Evolutionary conservation across 2,888 invertebrate genomes (phyloP).

Genomic region (Oxyscelio sp.): DNA sequence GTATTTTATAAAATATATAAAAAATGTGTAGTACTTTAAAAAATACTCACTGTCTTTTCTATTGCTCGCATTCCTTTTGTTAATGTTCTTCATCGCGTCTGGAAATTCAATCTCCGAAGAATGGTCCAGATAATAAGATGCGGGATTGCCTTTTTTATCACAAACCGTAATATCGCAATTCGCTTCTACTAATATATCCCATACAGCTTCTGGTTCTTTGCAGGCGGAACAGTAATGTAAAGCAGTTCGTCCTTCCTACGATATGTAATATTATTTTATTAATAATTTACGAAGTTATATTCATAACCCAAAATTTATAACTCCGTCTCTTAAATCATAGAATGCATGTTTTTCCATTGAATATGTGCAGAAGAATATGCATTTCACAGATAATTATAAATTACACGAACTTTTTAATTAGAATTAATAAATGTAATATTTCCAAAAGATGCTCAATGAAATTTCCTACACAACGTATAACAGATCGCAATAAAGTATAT

Average conservation of each 20-base stretch:
- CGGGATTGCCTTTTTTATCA: constrained; percentile 90
- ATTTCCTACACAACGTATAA: neutral
- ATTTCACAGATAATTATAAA: too few relatives aligned
- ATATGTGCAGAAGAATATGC: too few relatives aligned
- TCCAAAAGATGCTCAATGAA: neutral
- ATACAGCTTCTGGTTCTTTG: constrained; percentile 90
- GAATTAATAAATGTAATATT: neutral
- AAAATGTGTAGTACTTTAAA: too few relatives aligned
- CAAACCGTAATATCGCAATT: constrained; percentile 91
- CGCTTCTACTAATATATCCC: constrained; percentile 90
- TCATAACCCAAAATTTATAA: too few relatives aligned
- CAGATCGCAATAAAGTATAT: constrained; percentile 41
- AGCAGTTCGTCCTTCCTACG: constrained; percentile 91
- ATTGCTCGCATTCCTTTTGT: constrained; percentile 77
- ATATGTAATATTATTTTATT: constrained; percentile 12
- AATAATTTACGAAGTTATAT: too few relatives aligned
- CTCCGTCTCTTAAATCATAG: too few relatives aligned
- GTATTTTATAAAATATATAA: too few relatives aligned
- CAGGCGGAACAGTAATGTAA: constrained; percentile 92
- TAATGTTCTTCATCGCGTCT: constrained; percentile 83
- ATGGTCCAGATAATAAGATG: constrained; percentile 90
- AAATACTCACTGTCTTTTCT: constrained; percentile 85
- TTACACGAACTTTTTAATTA: neutral
- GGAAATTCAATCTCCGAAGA: constrained; percentile 90
- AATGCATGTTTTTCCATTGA: too few relatives aligned